Percentiles rank a stretch among this genome's conserved stretches.
Conservation (phyloP, 2,888 invertebrate species). For the Pheosia gnoma region DNA sequence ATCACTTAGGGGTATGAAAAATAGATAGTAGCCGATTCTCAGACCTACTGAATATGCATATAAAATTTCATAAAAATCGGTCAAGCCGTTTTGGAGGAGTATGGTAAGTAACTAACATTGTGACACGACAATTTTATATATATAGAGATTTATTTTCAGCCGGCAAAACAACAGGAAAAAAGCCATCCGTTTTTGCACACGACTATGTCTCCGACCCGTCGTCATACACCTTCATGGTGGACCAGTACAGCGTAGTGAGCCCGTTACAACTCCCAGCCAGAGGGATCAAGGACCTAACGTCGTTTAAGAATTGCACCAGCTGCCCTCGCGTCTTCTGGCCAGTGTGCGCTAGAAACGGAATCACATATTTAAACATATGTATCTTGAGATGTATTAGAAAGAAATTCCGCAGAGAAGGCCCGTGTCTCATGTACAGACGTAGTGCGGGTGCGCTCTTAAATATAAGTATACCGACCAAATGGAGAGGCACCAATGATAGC, state of each 20-base stretch:
- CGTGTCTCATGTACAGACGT: constrained; percentile 47
- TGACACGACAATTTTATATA: no score
- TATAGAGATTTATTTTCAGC: no score
- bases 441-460: background rate
- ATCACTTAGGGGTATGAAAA: no score
- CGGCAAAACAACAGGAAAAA: no score
- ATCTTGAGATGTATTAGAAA: constrained; percentile 39
- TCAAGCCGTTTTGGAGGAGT: no score
- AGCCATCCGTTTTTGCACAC: background rate
- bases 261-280: constrained; percentile 9
- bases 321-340: constrained; percentile 54
- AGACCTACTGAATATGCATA: no score
- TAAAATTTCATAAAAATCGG: no score
- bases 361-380: constrained; percentile 49
- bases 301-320: constrained; percentile 3
- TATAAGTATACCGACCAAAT: constrained; percentile 4
- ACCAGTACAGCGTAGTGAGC: constrained; percentile 2
- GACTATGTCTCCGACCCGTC: background rate
- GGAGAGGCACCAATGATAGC: constrained; percentile 2
- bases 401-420: constrained; percentile 29
- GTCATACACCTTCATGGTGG: fast-evolving
- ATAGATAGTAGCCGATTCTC: no score
- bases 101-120: no score
- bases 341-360: constrained; percentile 32
- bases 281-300: background rate